Evolutionary conservation across 2,113 vertebrate genomes (phyloP), one percentile per base, ranked within the genome.

Genomic region (Alouatta palliata): DNA sequence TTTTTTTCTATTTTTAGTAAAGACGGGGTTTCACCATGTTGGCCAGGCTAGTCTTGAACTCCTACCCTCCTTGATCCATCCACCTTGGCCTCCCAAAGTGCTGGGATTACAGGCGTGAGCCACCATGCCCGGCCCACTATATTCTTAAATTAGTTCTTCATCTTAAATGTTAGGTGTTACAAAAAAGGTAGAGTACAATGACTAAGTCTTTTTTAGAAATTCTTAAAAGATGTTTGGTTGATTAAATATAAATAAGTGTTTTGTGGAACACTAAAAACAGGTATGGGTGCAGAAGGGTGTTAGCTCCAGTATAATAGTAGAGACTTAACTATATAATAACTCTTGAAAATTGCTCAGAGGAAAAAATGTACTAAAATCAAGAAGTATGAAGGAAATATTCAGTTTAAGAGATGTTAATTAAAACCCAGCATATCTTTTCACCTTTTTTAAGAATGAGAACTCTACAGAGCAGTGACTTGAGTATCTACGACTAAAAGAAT

Each of bases 371-470:
- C 84, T 75, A 71, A 92, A 97, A 88, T 82, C 43, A 81, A 80
- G 54, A 45, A 1, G 21, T 66, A 35, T 19, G 58, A 19, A 92
- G 20, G 32, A 94, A 71, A 2, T 47, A 47, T 68, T 96, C 27
- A 85, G 19, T n/a, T 37, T 71, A 88, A 91, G 32, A 90, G 40
- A 79, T 86, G 90, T 97, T 89, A 95, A 70, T 77, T n/a, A 88
- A 97, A 96, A 81, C 2, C 4, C 27, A 93, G 7, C 4, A 2
- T 81, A 84, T 52, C 19, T 91, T 96, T 93, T 85, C 84, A 90
- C 43, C 43, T 87, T 13, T 17, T 92, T 92, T 32, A 86, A 20
- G 21, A 92, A 52, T 30, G 25, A 94, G 43, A 66, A 66, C n/a
- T 84, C 77, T 56, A 12, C 40, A 70, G 11, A 91, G 79, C n/a